Base-by-base conservation (phyloP, 1,140 invertebrate genomes). In the Zaprionus lachaisei region DNA sequence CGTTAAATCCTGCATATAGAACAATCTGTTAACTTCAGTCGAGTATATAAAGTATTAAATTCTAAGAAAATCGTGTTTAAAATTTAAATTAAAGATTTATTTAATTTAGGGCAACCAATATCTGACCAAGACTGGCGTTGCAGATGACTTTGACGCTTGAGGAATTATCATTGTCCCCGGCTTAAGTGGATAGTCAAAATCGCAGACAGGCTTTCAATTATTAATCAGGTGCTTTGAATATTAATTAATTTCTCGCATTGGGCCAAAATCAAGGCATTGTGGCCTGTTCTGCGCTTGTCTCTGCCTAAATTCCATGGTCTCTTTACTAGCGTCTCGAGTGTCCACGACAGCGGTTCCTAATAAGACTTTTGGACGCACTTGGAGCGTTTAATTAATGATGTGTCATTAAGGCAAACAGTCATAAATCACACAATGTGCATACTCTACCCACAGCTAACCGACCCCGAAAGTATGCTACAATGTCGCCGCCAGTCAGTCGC, bases 301-400 rank as follows among this genome's bases (percentile, higher is more conserved):
- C 14, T 7, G 15, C 38, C 22, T 14, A 56, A 60, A 72, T 60
- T 70, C 61, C 68, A 62, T 64, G 58, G 37, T 17, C 51, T 67
- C 7, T 17, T 11, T n/a, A 47, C n/a, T n/a, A n/a, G 15, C 24
- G 37, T 61, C 17, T 49, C 14, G 31, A 74, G 54, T 72, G 34
- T 49, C 37, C 38, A 34, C 60, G 38, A 64, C 62, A 17, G 41
- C 41, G 47, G 34, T 7, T 54, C 54, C 56, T 63, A 72, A 74
- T 83, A 87, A 83, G 77, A 63, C 68, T 74, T 80, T 83, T 69
- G 75, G 51, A 62, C 66, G 66, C 56, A 80, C 83, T 83, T 83
- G 67, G 80, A 74, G 26, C 78, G 71, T 80, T 81, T 80, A 90
- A 89, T 89, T 90, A 90, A 90, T 90, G 72, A 90, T 72, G 69